Base-by-base conservation (phyloP, 2,888 invertebrate genomes). In the Cristatella mucedo region DNA sequence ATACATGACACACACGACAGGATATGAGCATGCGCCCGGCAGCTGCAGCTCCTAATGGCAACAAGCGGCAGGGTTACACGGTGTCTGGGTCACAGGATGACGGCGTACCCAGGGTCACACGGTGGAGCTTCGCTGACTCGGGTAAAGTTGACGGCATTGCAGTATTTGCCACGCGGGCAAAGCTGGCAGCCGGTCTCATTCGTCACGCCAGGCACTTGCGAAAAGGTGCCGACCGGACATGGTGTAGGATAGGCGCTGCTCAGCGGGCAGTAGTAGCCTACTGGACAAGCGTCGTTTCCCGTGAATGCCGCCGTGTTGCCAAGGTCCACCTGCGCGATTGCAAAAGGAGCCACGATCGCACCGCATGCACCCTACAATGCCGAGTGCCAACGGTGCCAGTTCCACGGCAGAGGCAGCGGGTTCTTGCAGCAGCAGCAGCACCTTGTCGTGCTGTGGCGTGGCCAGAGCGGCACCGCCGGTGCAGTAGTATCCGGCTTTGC, bases 181-280 rank as follows among this genome's bases (percentile, higher is more conserved):
- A 49, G 51, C 31, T 54, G 49, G 50, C 62, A 62, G 16, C 53
- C 56, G 6, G 38, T 42, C 15, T 44, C 51, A 18, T 41, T 34
- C 9, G 49, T 52, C 4, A 61, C 54, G 29, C 52, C 52, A 7
- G 44, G 43, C 20, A 49, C 49, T 16, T 47, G 48, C 9, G 59
- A 58, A 53, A 54, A 61, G 4, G 60, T 61, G 13, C 62, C 60
- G 2, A 51, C 42, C 7, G 62, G 62, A 42, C 61, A 61, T 2
- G 60, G 54, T 9, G 41, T 24, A 2, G 62, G 62, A 44, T 57
- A 56, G 22, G 44, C 48, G 4, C 57, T 53, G 18, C 56, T 57
- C 32, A 53, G 55, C 7, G 53, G 48, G 46, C 62, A 62, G 46
- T 53, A 62, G 46, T 58, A 60, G 21, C 62, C 62, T 7, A 52